Evolutionary conservation across 2,888 invertebrate genomes (phyloP).

Genomic region (Leucophenga montana): DNA sequence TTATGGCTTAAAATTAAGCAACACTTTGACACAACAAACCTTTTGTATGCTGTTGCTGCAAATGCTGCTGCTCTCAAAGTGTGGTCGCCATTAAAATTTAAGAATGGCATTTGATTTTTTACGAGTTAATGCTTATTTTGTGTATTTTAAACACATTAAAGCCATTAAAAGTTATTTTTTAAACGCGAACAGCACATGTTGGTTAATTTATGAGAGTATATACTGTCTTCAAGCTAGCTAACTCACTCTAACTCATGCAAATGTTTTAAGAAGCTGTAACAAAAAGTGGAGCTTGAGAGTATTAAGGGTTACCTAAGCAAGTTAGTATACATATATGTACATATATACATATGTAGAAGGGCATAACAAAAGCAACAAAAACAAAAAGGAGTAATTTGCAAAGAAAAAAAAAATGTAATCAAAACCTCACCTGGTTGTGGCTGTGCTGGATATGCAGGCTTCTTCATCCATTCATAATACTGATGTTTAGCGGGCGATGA

Average conservation of each 20-base stretch:
- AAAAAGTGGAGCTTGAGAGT: neutral
- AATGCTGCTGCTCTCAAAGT: conserved; percentile 43
- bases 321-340: too few relatives aligned
- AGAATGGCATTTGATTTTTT: conserved; percentile 62
- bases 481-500: conserved; percentile 83
- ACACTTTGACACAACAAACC: conserved; percentile 39
- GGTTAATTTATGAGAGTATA: conserved; percentile 29
- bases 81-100: conserved; percentile 48
- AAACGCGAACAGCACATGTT: conserved; percentile 64
- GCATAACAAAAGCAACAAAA: neutral
- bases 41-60: conserved; percentile 47
- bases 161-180: conserved; percentile 33
- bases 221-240: conserved; percentile 17
- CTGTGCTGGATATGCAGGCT: conserved; percentile 87
- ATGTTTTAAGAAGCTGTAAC: neutral
- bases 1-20: conserved; percentile 60
- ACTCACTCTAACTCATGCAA: neutral
- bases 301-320: too few relatives aligned
- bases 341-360: too few relatives aligned
- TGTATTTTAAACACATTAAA: conserved; percentile 5
- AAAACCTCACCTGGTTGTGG: conserved; percentile 86
- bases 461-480: conserved; percentile 92
- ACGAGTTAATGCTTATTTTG: conserved; percentile 60
- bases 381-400: neutral
- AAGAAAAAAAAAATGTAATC: neutral